Base-by-base conservation (phyloP, 2,797 vertebrate genomes). In the Parotocinclus haroldoi region DNA sequence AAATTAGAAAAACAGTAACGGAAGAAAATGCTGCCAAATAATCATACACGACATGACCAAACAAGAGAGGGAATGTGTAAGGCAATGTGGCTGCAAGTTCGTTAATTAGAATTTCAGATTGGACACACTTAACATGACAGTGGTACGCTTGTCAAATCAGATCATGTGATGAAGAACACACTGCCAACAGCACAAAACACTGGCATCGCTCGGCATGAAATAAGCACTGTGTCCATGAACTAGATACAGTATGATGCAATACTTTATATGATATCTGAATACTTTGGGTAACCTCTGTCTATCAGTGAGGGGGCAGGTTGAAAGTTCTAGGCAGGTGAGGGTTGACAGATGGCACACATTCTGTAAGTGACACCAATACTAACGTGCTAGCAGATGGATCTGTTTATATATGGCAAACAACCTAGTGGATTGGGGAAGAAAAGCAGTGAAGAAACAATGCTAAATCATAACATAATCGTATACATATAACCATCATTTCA, bases 51-150 rank as follows among this genome's bases (percentile, higher is more conserved):
- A 69, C 76, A 58, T 73, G 64, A 56, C 58, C 10, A 9, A 54
- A 27, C 7, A 39, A 8, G 12, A 39, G 7, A 13, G 63, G 68
- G 69, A 65, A 56, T 61, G 68, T 75, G 59, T 80, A 79, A 84
- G 77, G 78, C 77, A 86, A 86, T 85, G 85, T 86, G 85, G 84
- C 80, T 77, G 75, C 46, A 76, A 87, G 87, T 89, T 87, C 84
- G 85, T 89, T 89, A 90, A 90, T 90, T 90, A 89, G 83, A 90
- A 87, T 87, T 89, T 89, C 82, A 89, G 89, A 89, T 89, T 79
- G 84, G 88, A 90, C 85, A 86, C 89, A 90, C 83, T 83, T 75
- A 85, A 89, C 87, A 89, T 87, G 88, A 91, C 90, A 90, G 86
- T 76, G 74, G 55, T 74, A 79, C 72, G 78, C 87, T 87, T 89